phyloP scores from a whole-genome alignment of 2,797 vertebrate genomes.

The Melanotaenia boesemani region DNA sequence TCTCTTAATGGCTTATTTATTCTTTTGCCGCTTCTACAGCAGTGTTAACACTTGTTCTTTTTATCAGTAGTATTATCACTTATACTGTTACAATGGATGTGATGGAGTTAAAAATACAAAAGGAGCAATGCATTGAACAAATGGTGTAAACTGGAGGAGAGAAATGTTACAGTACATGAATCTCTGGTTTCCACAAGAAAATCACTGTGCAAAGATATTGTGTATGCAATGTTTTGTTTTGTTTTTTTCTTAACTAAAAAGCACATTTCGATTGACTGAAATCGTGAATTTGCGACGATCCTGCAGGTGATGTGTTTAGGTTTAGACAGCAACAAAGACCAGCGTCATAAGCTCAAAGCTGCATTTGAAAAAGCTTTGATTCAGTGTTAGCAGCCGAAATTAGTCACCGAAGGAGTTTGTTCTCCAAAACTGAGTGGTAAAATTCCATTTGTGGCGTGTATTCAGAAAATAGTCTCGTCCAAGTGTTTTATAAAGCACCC shows the following conservation, averaged over 20 bases:
- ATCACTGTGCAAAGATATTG: slow-evolving; percentile 14
- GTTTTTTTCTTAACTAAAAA: slow-evolving; percentile 32
- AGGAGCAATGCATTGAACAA: slow-evolving; percentile 26
- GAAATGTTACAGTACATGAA: slow-evolving; percentile 22
- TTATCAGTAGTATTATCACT: slow-evolving; percentile 50
- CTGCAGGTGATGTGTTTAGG: slow-evolving; percentile 19
- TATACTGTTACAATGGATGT: slow-evolving; percentile 60
- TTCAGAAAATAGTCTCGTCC: slow-evolving; percentile 6
- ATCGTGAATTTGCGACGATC: slow-evolving; percentile 25
- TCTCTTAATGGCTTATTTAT: slow-evolving; percentile 74
- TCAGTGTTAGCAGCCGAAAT: neutral
- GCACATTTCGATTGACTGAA: slow-evolving; percentile 37
- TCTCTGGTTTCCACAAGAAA: slow-evolving; percentile 36
- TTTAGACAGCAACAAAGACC: slow-evolving; percentile 12
- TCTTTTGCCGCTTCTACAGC: slow-evolving; percentile 67
- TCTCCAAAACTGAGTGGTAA: slow-evolving; percentile 1
- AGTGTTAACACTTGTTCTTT: slow-evolving; percentile 46
- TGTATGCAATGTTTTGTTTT: slow-evolving; percentile 13
- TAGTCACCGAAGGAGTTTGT: neutral
- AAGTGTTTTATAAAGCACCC: slow-evolving; percentile 35
- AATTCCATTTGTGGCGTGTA: slow-evolving; percentile 6
- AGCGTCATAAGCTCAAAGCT: neutral
- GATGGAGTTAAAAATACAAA: slow-evolving; percentile 47
- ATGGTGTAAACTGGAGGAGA: neutral
- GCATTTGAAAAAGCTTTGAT: slow-evolving; percentile 7